phyloP scores from a whole-genome alignment of 2,888 invertebrate species.

The Pegoplata infirma region DNA sequence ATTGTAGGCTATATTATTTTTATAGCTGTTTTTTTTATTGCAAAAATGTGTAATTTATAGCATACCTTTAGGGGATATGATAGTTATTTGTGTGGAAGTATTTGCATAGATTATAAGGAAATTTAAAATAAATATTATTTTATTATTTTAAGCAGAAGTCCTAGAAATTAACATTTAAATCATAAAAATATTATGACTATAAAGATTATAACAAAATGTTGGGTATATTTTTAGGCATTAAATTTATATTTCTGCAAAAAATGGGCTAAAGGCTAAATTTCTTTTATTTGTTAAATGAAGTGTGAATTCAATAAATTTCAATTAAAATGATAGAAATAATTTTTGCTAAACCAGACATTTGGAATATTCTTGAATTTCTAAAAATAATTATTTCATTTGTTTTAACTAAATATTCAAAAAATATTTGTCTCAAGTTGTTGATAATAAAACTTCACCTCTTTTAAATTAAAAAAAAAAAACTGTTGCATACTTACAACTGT shows the following conservation, averaged over 20 bases:
- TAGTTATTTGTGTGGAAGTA: neutral
- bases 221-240: neutral
- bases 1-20: neutral
- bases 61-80: neutral
- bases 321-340: too few relatives aligned
- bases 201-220: neutral
- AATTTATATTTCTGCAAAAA: neutral
- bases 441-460: too few relatives aligned
- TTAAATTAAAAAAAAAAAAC: too few relatives aligned
- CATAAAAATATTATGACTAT: neutral
- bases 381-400: too few relatives aligned
- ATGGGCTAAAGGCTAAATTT: neutral
- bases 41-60: conserved; percentile 2
- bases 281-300: too few relatives aligned
- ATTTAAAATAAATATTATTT: neutral
- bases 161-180: neutral
- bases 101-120: neutral
- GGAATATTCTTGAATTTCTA: too few relatives aligned
- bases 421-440: too few relatives aligned
- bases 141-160: neutral
- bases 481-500: neutral
- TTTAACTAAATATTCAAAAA: too few relatives aligned
- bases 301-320: neutral
- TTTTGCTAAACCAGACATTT: too few relatives aligned
- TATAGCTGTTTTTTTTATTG: neutral